Conservation (phyloP, 2,797 vertebrate genomes). For the Pristis pectinata region DNA sequence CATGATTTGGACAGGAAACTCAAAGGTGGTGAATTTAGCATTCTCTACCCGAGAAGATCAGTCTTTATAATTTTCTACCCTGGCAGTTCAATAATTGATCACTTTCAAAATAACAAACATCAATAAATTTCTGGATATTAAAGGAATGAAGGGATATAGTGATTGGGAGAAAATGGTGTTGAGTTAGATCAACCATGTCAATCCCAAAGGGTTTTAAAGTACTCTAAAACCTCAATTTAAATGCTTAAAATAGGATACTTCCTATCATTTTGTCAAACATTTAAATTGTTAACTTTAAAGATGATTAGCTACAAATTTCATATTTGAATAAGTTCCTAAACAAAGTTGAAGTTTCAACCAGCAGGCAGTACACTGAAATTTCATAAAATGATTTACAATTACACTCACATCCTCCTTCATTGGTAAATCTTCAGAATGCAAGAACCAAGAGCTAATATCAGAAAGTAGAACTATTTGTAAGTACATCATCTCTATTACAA, state of each 20-base stretch:
- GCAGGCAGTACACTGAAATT: neutral
- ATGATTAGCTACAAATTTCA: neutral
- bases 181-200: too few relatives aligned
- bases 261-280: neutral
- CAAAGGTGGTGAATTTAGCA: too few relatives aligned
- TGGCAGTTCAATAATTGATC: too few relatives aligned
- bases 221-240: neutral
- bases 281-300: neutral
- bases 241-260: neutral
- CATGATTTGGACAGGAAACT: neutral
- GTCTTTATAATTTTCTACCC: too few relatives aligned
- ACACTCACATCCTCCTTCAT: neutral
- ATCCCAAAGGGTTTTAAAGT: neutral
- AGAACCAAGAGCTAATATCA: neutral
- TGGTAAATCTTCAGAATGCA: neutral
- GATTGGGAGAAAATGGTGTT: too few relatives aligned
- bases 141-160: too few relatives aligned
- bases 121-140: too few relatives aligned
- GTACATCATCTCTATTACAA: too few relatives aligned
- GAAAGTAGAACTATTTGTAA: slow-evolving; percentile 1
- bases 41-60: too few relatives aligned
- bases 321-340: neutral
- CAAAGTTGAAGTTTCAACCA: neutral
- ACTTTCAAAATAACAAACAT: too few relatives aligned
- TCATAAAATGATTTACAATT: neutral